Conservation (phyloP, 2,888 invertebrate species). For the Orthosia gracilis region DNA sequence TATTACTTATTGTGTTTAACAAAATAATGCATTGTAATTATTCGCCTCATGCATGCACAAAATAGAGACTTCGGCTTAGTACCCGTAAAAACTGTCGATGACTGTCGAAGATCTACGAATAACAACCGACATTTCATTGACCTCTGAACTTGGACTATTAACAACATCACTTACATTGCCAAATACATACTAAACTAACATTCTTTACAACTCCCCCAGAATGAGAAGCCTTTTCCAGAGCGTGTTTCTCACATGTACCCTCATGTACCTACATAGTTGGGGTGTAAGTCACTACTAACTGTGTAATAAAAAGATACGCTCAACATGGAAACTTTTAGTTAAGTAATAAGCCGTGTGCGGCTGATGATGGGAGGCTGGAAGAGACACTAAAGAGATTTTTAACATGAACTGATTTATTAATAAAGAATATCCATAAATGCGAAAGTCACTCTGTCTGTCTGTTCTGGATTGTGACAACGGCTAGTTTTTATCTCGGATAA, state of each 20-base stretch:
- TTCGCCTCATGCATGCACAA: no score
- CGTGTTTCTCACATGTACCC: not conserved
- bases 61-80: no score
- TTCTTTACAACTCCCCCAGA: constrained; percentile 1
- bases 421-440: no score
- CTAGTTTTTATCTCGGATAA: no score
- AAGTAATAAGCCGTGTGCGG: constrained; percentile 65
- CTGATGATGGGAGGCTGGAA: constrained; percentile 18
- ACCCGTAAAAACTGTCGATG: no score
- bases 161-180: not conserved
- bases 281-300: constrained; percentile 41
- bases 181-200: constrained; percentile 6
- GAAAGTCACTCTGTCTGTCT: no score
- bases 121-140: no score
- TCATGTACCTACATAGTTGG: not conserved
- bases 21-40: no score
- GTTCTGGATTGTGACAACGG: no score
- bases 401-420: constrained; percentile 11
- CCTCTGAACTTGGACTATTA: not conserved
- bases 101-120: not conserved
- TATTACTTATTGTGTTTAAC: no score
- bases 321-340: constrained; percentile 71
- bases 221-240: not conserved
- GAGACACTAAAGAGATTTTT: not conserved
- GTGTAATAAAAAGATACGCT: constrained; percentile 43